A percentile compares a stretch with the other conserved stretches of the same genome.
phyloP scores from a whole-genome alignment of 2,113 vertebrate species.

The Onychostoma macrolepis region DNA sequence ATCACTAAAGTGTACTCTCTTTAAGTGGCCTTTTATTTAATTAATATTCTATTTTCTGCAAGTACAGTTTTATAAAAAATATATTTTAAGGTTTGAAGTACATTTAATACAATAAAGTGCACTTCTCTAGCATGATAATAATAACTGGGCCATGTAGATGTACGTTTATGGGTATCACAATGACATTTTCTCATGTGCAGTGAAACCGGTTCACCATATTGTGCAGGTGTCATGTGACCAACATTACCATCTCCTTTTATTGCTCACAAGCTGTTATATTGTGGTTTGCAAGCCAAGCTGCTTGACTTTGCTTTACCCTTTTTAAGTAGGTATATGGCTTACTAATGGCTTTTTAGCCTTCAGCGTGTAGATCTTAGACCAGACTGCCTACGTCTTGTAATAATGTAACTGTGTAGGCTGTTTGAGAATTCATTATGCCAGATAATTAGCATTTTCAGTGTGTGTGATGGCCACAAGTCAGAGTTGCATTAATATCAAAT shows the following conservation, averaged over 20 bases:
- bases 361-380: constrained; percentile 1
- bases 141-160: background rate
- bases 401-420: background rate
- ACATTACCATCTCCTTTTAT: constrained; percentile 16
- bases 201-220: background rate
- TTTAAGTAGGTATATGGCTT: constrained; percentile 5
- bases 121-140: background rate
- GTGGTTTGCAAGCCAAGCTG: background rate
- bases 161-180: background rate
- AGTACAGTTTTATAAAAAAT: background rate
- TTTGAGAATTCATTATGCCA: constrained; percentile 17
- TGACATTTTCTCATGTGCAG: background rate
- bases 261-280: background rate
- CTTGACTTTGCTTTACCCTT: constrained; percentile 34
- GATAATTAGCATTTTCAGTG: constrained; percentile 12
- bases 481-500: constrained; percentile 7
- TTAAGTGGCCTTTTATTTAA: background rate
- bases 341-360: constrained; percentile 26
- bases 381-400: background rate
- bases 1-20: background rate
- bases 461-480: background rate
- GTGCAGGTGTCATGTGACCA: background rate
- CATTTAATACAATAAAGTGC: background rate
- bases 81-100: background rate
- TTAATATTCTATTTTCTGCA: too few relatives aligned